Percentiles rank a stretch among this genome's conserved stretches.
Evolutionary conservation across 2,888 invertebrate species (phyloP).

Genomic region (Tryphoninae sp.): DNA sequence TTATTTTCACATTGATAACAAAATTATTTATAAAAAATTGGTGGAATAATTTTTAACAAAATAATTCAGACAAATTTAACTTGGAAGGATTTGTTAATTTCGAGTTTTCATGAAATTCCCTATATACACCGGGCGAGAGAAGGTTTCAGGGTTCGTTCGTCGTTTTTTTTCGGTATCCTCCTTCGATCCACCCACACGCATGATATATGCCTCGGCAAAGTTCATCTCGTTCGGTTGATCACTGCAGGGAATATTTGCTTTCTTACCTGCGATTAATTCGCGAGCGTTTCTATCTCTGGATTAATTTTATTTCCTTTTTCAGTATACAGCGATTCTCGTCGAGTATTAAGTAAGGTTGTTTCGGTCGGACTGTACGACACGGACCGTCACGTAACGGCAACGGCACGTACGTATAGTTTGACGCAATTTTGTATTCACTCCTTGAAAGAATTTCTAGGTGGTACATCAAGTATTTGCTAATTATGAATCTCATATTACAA

Average conservation of each 20-base stretch:
- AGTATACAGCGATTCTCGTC: not conserved
- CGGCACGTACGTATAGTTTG: too few species aligned
- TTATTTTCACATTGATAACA: too few species aligned
- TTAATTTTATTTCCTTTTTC: conserved; percentile 37
- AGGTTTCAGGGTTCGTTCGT: conserved; percentile 16
- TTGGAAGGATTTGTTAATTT: too few species aligned
- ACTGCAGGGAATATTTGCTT: conserved; percentile 49
- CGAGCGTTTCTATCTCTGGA: conserved; percentile 20
- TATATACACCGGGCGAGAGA: conserved; percentile 30
- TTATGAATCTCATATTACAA: too few species aligned
- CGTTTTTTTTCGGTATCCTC: conserved; percentile 62
- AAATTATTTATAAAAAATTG: too few species aligned
- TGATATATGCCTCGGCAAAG: conserved; percentile 64
- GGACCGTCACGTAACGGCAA: not conserved
- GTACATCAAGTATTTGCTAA: too few species aligned
- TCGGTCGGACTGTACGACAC: not conserved
- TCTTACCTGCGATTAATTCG: conserved; percentile 45
- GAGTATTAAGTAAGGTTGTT: not conserved
- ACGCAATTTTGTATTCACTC: too few species aligned
- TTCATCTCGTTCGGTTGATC: conserved; percentile 61
- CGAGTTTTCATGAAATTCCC: too few species aligned
- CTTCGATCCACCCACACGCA: conserved; percentile 63
- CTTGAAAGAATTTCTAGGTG: too few species aligned
- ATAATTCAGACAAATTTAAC: too few species aligned
- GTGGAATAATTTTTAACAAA: too few species aligned